Evolutionary conservation across 2,113 vertebrate genomes (phyloP).

Genomic region (Callospermophilus lateralis): DNA sequence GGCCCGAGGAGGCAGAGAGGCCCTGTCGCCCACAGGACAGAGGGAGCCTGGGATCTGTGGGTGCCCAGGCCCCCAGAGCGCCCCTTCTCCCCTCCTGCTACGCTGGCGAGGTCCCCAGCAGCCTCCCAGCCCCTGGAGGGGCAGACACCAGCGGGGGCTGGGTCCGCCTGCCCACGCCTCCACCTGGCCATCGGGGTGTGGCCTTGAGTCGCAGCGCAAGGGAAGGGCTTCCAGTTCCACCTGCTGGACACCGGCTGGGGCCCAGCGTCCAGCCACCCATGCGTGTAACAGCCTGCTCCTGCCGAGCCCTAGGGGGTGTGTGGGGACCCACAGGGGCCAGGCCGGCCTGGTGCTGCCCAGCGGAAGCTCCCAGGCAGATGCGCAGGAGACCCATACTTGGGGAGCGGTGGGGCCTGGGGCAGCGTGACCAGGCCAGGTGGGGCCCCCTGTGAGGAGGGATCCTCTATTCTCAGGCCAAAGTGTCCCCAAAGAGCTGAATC

Average conservation of each 20-base stretch:
- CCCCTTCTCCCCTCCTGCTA: no score
- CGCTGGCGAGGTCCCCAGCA: neutral
- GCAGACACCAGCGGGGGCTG: neutral
- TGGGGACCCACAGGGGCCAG: rapidly evolving
- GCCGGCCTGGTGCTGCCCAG: neutral
- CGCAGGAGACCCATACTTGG: neutral
- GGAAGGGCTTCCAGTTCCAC: neutral
- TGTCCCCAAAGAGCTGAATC: neutral
- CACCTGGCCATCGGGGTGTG: neutral
- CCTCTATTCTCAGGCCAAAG: neutral
- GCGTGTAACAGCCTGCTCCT: neutral
- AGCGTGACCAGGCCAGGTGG: no score
- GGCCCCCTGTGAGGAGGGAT: neutral
- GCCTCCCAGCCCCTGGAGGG: neutral
- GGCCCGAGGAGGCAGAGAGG: neutral
- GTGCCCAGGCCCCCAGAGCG: neutral
- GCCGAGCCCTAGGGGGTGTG: neutral
- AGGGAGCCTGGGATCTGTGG: neutral
- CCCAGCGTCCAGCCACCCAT: no score
- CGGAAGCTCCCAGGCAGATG: neutral
- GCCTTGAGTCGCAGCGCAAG: neutral
- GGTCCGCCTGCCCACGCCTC: rapidly evolving
- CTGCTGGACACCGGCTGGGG: no score
- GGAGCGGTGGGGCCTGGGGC: neutral
- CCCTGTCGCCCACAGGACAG: neutral